phyloP scores from a whole-genome alignment of 2,888 invertebrate genomes.

The Apodemia duryi region DNA sequence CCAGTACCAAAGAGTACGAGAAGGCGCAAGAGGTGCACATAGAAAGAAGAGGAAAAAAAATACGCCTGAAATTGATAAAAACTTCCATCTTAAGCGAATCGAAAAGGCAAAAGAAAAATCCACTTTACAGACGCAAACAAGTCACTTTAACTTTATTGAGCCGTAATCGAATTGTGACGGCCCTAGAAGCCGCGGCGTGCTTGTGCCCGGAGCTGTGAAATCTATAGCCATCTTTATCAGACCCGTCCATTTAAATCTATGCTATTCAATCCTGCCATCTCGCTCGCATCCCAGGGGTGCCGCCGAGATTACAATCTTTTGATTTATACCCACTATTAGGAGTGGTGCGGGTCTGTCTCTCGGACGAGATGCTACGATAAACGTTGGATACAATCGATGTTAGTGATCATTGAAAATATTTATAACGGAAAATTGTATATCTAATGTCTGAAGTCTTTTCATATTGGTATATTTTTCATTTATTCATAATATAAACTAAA shows the following conservation, averaged over 20 bases:
- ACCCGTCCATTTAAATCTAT: conserved; percentile 78
- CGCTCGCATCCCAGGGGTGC: conserved; percentile 77
- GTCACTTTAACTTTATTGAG: conserved; percentile 80
- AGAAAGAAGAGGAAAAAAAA: background rate
- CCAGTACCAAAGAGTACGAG: too few species aligned
- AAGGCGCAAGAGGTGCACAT: too few species aligned
- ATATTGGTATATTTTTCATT: too few species aligned
- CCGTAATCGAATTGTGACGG: conserved; percentile 79
- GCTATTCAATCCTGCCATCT: conserved; percentile 78
- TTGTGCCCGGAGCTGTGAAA: conserved; percentile 54
- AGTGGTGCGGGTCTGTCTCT: conserved; percentile 72
- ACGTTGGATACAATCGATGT: conserved; percentile 64
- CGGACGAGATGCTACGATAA: conserved; percentile 66
- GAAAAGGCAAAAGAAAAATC: conserved; percentile 71
- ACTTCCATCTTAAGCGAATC: conserved; percentile 46
- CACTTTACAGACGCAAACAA: conserved; percentile 78
- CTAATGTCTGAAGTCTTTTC: background rate
- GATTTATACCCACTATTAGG: conserved; percentile 80
- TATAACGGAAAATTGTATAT: conserved; percentile 29
- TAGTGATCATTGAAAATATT: conserved; percentile 70
- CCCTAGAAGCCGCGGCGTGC: conserved; percentile 59
- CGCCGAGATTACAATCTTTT: conserved; percentile 78
- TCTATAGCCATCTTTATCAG: conserved; percentile 76
- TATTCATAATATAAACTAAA: too few species aligned
- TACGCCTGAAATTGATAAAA: conserved; percentile 20